Evolutionary conservation across 2,888 invertebrate genomes (phyloP), one percentile per base, ranked within the genome.

Genomic region (Rhyacophila evoluta): DNA sequence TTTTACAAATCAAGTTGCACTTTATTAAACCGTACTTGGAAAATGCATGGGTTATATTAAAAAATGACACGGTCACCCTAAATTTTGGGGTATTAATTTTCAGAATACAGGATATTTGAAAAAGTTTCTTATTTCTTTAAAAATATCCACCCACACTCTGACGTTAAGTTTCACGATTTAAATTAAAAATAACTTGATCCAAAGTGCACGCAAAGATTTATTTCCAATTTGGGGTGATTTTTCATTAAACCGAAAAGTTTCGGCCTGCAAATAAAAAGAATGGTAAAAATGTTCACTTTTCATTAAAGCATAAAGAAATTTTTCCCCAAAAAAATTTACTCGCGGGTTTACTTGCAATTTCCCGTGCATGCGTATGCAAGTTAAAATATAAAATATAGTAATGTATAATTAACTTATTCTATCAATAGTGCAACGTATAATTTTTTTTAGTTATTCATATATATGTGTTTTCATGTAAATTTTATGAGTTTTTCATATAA

Each of bases 191-290:
- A 55, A 55, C 55, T 55, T 55, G 6, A 55, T 55, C 55, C 25
- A 25, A 33, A 55, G 55, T 55, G 55, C 55, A 55, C 15, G 55
- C 6, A 55, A 55, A 55, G 55, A 55, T 55, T 55, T 55, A 55
- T 55, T 55, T 19, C 55, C 55, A 55, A 55, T 55, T 55, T 55
- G 55, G 55, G 55, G 55, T 55, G 55, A 55, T 55, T 55, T 55
- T 55, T 55, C 55, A 55, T 55, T 55, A 55, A 25, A 12, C 25
- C 19, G 55, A 55, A 55, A 55, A 55, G 15, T 55, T 55, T 55
- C 19, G 10, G 15, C 10, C 25, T 55, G 10, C 25, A 55, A 55
- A 33, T 33, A 33, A 33, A 55, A 1, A 55, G 55, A 55, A 55
- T 55, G 55, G 25, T 19, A 55, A 55, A 55, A 41, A 55, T 19